Base-by-base conservation (phyloP, 2,797 vertebrate genomes). In the Netta rufina region DNA sequence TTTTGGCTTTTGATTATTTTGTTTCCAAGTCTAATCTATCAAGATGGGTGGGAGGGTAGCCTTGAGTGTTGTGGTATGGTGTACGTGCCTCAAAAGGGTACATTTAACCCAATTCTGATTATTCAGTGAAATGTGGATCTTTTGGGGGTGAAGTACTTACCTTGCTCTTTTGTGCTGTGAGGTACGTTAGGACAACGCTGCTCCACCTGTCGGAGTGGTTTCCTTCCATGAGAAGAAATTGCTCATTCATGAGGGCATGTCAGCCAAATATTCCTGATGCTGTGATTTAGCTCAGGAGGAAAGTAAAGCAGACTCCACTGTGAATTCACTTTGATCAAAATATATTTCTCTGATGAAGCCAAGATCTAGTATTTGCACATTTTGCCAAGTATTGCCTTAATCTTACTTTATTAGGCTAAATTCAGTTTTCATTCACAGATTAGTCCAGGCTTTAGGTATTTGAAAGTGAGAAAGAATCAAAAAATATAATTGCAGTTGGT, bases 171-270 rank as follows among this genome's bases (percentile, higher is more conserved):
- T 28, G 36, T 78, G 39, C 43, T 49, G 5, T 45, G 57, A 36
- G 25, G 2, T 41, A 6, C 41, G 3, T 36, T 53, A 25, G 20
- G 28, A 21, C 27, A 32, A 7, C 7, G 41, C 16, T 62, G 43
- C 38, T 86, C 33, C 12, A 10, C 10, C 33, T 32, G 21, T 72
- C 77, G 66, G 64, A 60, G 3, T 72, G 33, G 27, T 72, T 88
- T 86, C 49, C 32, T 85, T 61, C 57, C 32, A 24, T 33, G 66
- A 49, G 41, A 82, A 49, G 38, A 61, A 69, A 21, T 88, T 30
- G 13, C 25, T 60, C 0, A 1, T 51, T 70, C 28, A 2, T 4
- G 17, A 16, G 45, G 36, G 3, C 13, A 25, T 4, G n/a, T 28
- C 65, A 45, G 7, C 36, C 49, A 36, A 49, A 14, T 71, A 13